Base-by-base conservation (phyloP, 2,113 vertebrate species). In the Sinocyclocheilus grahami region DNA sequence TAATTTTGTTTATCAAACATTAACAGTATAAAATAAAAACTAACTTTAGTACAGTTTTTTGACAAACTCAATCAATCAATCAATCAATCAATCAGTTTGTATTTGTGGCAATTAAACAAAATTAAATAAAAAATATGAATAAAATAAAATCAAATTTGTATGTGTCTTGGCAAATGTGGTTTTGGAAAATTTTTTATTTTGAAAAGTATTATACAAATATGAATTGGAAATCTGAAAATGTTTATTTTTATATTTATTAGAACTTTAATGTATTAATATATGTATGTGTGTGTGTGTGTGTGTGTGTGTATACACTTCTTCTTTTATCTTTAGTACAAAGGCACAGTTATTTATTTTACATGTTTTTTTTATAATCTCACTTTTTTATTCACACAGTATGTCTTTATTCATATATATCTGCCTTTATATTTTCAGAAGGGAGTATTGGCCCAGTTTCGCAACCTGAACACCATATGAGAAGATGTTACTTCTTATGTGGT, bases 401-500 rank as follows among this genome's bases (percentile, higher is more conserved):
- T 71, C 18, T 30, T 27, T 65, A 30, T 65, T 27, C 5, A 65
- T 65, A 18, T 6, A 13, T 46, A n/a, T 18, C 37, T 42, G 69
- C 69, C 22, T 74, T 46, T 46, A 46, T 9, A 11, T 46, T 46
- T 71, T 39, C 1, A 20, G 18, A 22, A 75, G 71, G 39, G 11
- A 74, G 20, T 51, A 37, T 79, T 81, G 33, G 39, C 20, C 27
- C 9, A 24, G 48, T 71, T 78, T 39, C 22, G 9, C 13, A 72
- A 18, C 20, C 13, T 22, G 48, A 53, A 53, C n/a, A 3, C 20
- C 14, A 48, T 62, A 60, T 37, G 18, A 46, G 20, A 46, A n/a
- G 30, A 63, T n/a, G 69, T 48, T 33, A 53, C 71, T 81, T 80
- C 30, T 62, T 82, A 42, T 69, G 67, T 69, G 46, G 78, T 39